phyloP scores from a whole-genome alignment of 1,140 invertebrate species.

The Nasonia longicornis region DNA sequence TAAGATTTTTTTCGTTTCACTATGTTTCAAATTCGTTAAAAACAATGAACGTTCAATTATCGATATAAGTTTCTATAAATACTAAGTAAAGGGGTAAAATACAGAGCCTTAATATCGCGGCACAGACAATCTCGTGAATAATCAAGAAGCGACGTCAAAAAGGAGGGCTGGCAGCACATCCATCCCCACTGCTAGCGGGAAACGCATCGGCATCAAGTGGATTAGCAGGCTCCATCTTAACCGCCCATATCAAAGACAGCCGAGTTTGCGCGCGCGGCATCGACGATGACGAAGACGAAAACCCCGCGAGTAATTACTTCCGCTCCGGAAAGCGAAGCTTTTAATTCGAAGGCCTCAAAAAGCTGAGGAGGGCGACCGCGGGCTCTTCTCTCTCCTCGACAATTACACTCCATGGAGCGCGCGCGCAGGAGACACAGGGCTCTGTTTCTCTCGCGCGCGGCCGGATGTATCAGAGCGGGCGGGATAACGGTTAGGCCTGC shows the following conservation, averaged over 20 bases:
- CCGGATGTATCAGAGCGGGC: conserved; percentile 53
- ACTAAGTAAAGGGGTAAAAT: background rate
- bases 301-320: conserved; percentile 55
- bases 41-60: too few species aligned
- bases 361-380: conserved; percentile 38
- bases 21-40: too few species aligned
- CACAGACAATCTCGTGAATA: conserved; percentile 19
- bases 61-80: too few species aligned
- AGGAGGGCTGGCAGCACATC: background rate
- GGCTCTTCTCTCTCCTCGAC: conserved; percentile 54
- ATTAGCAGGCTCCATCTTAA: conserved; percentile 43
- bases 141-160: conserved; percentile 24
- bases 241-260: conserved; percentile 38
- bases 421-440: background rate
- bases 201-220: conserved; percentile 39
- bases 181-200: background rate
- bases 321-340: conserved; percentile 52
- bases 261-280: background rate
- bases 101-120: background rate
- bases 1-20: too few species aligned
- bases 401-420: conserved; percentile 59
- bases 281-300: background rate
- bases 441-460: conserved; percentile 34
- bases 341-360: conserved; percentile 59
- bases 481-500: conserved; percentile 31